Evolutionary conservation across 2,888 invertebrate species (phyloP).

Genomic region (Parapristionchus giblindavisi): DNA sequence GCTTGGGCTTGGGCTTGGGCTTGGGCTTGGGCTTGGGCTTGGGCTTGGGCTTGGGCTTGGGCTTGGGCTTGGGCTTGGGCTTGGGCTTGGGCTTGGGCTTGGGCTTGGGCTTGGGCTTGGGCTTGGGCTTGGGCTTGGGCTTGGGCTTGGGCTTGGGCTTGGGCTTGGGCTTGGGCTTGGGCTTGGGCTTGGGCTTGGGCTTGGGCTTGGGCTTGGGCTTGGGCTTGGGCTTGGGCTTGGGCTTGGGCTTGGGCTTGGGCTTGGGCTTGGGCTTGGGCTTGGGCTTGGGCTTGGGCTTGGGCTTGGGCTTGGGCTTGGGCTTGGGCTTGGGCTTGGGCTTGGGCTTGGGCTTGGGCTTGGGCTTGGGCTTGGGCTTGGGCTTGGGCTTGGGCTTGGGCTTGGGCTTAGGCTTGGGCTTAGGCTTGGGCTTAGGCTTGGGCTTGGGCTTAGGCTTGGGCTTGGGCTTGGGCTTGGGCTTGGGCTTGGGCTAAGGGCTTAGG

Average conservation of each 20-base stretch:
- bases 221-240: slow-evolving; percentile 42
- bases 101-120: slow-evolving; percentile 38
- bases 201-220: slow-evolving; percentile 43
- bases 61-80: slow-evolving; percentile 39
- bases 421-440: slow-evolving; percentile 31
- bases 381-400: slow-evolving; percentile 38
- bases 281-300: slow-evolving; percentile 36
- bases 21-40: slow-evolving; percentile 38
- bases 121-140: slow-evolving; percentile 36
- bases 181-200: slow-evolving; percentile 41
- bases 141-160: slow-evolving; percentile 40
- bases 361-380: slow-evolving; percentile 13
- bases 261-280: slow-evolving; percentile 40
- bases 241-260: slow-evolving; percentile 43
- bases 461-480: slow-evolving; percentile 12
- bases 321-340: slow-evolving; percentile 38
- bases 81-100: slow-evolving; percentile 39
- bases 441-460: slow-evolving; percentile 6
- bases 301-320: slow-evolving; percentile 39
- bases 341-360: slow-evolving; percentile 34
- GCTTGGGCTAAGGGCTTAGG: too few relatives aligned
- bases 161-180: slow-evolving; percentile 39
- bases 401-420: slow-evolving; percentile 43
- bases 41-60: slow-evolving; percentile 40
- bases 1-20: slow-evolving; percentile 38